Percentiles rank a stretch among this genome's conserved stretches.
Conservation (phyloP, 2,113 vertebrate species). For the Phoenicopterus ruber region DNA sequence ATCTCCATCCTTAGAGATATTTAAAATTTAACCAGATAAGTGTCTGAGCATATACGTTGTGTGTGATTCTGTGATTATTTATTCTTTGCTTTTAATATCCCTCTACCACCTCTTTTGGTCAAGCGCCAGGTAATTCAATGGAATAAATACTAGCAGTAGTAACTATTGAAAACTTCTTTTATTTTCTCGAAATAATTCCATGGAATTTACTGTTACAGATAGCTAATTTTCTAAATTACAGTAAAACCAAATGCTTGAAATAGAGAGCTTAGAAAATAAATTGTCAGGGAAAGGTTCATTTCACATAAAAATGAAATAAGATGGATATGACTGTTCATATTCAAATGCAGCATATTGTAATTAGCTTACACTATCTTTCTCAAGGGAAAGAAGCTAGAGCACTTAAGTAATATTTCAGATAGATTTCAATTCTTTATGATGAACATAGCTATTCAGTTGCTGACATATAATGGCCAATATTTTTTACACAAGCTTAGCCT, state of each 20-base stretch:
- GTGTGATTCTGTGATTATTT: background rate
- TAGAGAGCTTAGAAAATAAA: background rate
- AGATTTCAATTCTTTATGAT: background rate
- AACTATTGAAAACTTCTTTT: background rate
- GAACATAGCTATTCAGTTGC: background rate
- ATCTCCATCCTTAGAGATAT: background rate
- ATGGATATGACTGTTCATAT: background rate
- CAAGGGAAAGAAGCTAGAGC: background rate
- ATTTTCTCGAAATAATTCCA: background rate
- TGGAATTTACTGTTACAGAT: background rate
- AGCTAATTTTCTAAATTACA: slow-evolving; percentile 1
- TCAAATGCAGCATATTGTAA: background rate
- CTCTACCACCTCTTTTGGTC: background rate
- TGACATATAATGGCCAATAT: background rate
- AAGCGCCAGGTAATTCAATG: background rate
- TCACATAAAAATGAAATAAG: slow-evolving; percentile 1
- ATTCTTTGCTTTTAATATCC: background rate
- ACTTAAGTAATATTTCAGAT: background rate
- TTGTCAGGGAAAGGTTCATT: background rate
- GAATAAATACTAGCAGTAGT: background rate
- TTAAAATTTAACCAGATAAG: background rate
- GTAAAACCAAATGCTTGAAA: background rate
- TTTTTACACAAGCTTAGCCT: background rate
- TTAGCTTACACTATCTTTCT: background rate
- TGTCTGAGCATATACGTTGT: background rate